Base-by-base conservation (phyloP, 2,888 invertebrate species). In the Acanthosoma haemorrhoidale region DNA sequence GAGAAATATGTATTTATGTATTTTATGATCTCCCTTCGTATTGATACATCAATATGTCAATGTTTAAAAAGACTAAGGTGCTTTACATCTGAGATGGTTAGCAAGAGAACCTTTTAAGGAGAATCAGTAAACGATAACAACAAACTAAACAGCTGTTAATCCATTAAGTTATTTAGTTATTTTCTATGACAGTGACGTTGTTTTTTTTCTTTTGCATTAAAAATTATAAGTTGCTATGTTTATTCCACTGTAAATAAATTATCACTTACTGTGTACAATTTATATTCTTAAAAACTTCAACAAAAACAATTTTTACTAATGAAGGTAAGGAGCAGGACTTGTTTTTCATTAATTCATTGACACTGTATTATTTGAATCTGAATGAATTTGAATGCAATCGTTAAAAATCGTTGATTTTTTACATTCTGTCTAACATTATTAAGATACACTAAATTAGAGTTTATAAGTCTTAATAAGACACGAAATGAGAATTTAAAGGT, bases 1-100 rank as follows among this genome's bases (percentile, higher is more conserved):
- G 21, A 25, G 25, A 63, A 18, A 29, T 63, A 39, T 63, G 36
- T 63, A 39, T 39, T 21, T 63, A 39, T 63, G 25, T 38, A 63
- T 25, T 63, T 63, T 38, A 38, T 21, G 63, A 63, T 63, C 63
- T 63, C 39, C 63, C 63, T 63, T 34, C 18, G 15, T 18, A 25
- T 39, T 21, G n/a, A n/a, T n/a, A 63, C 29, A 18, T 39, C 3
- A 63, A 13, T 38, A 25, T 63, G 63, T 63, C 38, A 36, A 18
- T 32, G 16, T 31, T 58, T 4, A 43, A 43, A 43, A 21, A 11
- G 43, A 13, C 43, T 18, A 43, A 21, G 43, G 21, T 43, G 43
- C 43, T 43, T 21, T 43, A 43, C 21, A 15, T 43, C 18, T 13
- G 21, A 41, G 25, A 43, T 9, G n/a, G n/a, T n/a, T n/a, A n/a